phyloP scores from a whole-genome alignment of 2,113 vertebrate species.

The Spheniscus mendiculus region DNA sequence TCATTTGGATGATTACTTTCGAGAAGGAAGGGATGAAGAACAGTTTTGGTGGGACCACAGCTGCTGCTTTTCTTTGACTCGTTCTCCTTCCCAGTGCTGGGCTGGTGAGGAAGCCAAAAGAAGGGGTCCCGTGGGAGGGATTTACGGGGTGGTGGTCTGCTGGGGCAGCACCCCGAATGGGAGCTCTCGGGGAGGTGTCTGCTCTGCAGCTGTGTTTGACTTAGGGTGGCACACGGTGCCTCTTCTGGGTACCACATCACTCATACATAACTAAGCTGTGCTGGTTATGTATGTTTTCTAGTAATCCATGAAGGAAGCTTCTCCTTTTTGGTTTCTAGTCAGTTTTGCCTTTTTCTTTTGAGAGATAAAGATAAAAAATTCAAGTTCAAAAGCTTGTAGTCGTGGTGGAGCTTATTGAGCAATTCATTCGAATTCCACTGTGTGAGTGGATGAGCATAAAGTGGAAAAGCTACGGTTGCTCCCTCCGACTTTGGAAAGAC shows the following conservation, averaged over 20 bases:
- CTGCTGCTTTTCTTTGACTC: not conserved
- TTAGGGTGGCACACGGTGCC: too few relatives aligned
- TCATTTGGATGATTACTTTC: not conserved
- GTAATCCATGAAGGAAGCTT: not conserved
- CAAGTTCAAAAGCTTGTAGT: not conserved
- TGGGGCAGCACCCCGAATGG: not conserved
- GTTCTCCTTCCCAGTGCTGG: not conserved
- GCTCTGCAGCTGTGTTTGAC: not conserved
- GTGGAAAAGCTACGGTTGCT: not conserved
- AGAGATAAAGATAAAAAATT: not conserved
- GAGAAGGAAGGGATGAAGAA: not conserved
- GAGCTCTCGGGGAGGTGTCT: not conserved
- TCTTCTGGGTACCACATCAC: not conserved
- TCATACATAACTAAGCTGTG: not conserved
- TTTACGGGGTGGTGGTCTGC: not conserved
- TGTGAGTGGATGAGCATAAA: not conserved
- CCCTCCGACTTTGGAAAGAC: not conserved
- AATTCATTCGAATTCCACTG: not conserved
- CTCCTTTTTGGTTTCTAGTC: not conserved
- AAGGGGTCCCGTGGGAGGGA: not conserved
- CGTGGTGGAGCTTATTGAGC: not conserved
- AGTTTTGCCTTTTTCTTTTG: not conserved
- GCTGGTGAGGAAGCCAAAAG: not conserved
- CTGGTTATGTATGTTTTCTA: not conserved
- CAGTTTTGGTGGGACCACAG: not conserved